These are phyloP conservation scores for Epinotia brunnichana DNA, from an alignment of 2,888 invertebrate species.

Conservation along the genomic window DNA sequence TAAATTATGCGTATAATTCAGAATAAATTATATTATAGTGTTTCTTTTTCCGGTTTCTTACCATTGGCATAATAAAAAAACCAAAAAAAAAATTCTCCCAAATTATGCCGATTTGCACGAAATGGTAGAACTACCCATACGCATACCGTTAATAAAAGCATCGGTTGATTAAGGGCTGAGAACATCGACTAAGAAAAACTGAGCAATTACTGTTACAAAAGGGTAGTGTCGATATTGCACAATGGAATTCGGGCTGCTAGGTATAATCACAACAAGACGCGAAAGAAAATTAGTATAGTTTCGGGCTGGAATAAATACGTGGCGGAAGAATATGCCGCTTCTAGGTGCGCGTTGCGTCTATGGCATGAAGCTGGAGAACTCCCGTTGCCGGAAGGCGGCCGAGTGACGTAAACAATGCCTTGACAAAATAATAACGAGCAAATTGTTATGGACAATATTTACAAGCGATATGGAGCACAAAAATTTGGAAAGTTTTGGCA, in stretches of 20 bases:
- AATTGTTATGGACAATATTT: conserved; percentile 28
- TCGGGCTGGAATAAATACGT: no score
- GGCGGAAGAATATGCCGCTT: conserved; percentile 31
- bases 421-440: conserved; percentile 29
- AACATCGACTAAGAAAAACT: neutral
- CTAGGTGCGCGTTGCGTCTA: conserved; percentile 22
- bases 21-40: no score
- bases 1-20: no score
- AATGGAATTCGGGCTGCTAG: neutral
- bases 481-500: conserved; percentile 29
- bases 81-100: no score
- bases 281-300: neutral
- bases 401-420: conserved; percentile 16
- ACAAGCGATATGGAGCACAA: conserved; percentile 7
- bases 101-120: no score
- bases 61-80: no score
- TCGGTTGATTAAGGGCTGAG: neutral
- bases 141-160: neutral
- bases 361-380: conserved; percentile 31
- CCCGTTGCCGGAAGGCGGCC: neutral
- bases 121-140: no score
- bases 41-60: no score
- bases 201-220: conserved; percentile 4
- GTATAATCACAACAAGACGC: neutral
- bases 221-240: neutral